A percentile compares a stretch with the other conserved stretches of the same genome.
phyloP scores from a whole-genome alignment of 2,888 invertebrate species.

The Amorpha juglandis region DNA sequence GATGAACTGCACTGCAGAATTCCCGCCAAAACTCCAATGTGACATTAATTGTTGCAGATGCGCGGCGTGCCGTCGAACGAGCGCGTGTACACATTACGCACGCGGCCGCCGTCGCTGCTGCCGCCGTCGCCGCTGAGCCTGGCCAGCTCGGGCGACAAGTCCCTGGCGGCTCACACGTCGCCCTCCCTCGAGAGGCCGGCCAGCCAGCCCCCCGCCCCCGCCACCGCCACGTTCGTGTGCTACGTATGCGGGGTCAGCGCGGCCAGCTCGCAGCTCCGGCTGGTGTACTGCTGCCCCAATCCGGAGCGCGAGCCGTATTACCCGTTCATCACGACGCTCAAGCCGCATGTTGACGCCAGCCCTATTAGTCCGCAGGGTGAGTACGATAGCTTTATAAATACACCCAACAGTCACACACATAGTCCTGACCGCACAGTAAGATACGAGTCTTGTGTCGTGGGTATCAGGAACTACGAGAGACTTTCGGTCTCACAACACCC shows the following conservation, averaged over 20 bases:
- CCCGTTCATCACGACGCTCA: constrained; percentile 92
- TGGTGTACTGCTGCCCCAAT: constrained; percentile 93
- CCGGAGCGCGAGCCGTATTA: constrained; percentile 95
- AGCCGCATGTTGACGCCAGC: constrained; percentile 92
- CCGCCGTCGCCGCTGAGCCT: constrained; percentile 79
- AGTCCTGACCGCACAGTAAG: no score
- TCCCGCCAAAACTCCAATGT: no score
- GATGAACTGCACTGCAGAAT: no score
- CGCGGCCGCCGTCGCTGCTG: constrained; percentile 87
- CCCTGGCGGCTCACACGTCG: constrained; percentile 61
- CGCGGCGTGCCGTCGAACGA: constrained; percentile 90
- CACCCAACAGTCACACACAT: no score
- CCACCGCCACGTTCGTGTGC: constrained; percentile 89
- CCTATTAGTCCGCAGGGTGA: constrained; percentile 94
- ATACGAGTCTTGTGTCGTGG: no score
- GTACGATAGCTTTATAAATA: constrained; percentile 28
- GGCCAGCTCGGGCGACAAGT: constrained; percentile 76
- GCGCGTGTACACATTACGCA: constrained; percentile 91
- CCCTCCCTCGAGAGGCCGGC: constrained; percentile 64
- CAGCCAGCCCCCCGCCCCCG: constrained; percentile 54
- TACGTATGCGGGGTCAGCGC: constrained; percentile 94
- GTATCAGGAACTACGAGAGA: no score
- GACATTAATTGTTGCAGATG: constrained; percentile 68
- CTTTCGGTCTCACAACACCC: no score
- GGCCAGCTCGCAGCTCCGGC: constrained; percentile 90